Evolutionary conservation across 2,888 invertebrate genomes (phyloP).

Genomic region (Ectropis crepuscularia): DNA sequence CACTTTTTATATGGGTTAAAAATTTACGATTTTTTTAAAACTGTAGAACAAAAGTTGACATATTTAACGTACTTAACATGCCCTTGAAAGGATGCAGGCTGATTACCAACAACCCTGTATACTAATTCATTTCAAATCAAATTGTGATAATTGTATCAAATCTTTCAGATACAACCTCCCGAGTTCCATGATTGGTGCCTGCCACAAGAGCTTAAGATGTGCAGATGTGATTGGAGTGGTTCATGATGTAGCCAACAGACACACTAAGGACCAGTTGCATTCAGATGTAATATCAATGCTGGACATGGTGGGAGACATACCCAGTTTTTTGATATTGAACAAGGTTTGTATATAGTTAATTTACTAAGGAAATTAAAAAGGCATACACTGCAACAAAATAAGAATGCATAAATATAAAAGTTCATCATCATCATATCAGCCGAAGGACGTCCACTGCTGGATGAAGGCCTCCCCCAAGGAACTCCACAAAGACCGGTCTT

Average conservation of each 20-base stretch:
- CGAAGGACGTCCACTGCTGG: too few species aligned
- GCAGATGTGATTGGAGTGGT: slow-evolving; percentile 94
- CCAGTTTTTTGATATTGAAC: slow-evolving; percentile 93
- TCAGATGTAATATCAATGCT: slow-evolving; percentile 88
- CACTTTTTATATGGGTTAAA: too few species aligned
- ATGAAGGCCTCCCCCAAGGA: too few species aligned
- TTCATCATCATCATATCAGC: too few species aligned
- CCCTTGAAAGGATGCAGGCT: neutral
- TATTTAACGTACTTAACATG: too few species aligned
- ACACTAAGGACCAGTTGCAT: slow-evolving; percentile 88
- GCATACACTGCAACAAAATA: too few species aligned
- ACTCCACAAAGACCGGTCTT: too few species aligned
- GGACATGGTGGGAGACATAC: slow-evolving; percentile 83
- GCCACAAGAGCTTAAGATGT: slow-evolving; percentile 86
- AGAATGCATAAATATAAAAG: too few species aligned
- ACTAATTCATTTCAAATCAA: too few species aligned
- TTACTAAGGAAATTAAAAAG: too few species aligned
- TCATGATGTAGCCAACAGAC: slow-evolving; percentile 91
- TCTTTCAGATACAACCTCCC: slow-evolving; percentile 70
- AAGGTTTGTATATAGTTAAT: slow-evolving; percentile 85
- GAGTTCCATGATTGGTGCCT: slow-evolving; percentile 74
- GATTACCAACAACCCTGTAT: neutral
- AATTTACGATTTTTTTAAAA: too few species aligned
- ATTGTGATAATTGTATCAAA: neutral
- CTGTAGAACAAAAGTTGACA: too few species aligned